Percentiles rank a stretch among this genome's conserved stretches.
Evolutionary conservation across 2,888 invertebrate genomes (phyloP).

Genomic region (Apamea anceps): DNA sequence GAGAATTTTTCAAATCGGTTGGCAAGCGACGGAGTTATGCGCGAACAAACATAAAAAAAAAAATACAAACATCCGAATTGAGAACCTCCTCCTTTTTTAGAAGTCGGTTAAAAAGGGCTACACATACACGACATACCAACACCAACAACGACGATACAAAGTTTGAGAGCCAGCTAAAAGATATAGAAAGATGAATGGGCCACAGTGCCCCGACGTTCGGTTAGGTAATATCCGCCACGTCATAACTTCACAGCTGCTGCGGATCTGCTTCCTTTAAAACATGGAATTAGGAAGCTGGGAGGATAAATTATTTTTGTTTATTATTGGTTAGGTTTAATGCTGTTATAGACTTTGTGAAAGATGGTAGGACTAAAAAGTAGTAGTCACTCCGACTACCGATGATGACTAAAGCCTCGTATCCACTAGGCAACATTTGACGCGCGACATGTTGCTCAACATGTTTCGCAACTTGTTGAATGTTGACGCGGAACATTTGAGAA

Average conservation of each 20-base stretch:
- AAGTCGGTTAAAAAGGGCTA: slow-evolving; percentile 12
- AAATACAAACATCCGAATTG: too few species aligned
- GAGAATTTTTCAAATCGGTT: too few species aligned
- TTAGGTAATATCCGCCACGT: slow-evolving; percentile 84
- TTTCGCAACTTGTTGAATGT: too few species aligned
- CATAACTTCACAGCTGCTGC: slow-evolving; percentile 83
- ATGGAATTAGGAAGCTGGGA: slow-evolving; percentile 65
- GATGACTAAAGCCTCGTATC: too few species aligned
- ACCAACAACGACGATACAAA: slow-evolving; percentile 48
- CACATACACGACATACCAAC: slow-evolving; percentile 28
- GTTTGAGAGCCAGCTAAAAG: slow-evolving; percentile 64
- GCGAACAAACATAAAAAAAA: too few species aligned
- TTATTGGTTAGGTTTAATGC: background rate
- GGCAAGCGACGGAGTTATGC: too few species aligned
- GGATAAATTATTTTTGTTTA: slow-evolving; percentile 47
- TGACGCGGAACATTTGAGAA: too few species aligned
- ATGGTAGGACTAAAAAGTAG: background rate
- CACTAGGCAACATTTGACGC: too few species aligned
- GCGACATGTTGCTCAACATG: too few species aligned
- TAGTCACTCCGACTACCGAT: background rate
- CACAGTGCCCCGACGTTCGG: slow-evolving; percentile 71
- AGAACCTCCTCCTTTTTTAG: too few species aligned
- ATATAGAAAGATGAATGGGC: slow-evolving; percentile 74
- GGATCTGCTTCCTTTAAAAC: slow-evolving; percentile 76
- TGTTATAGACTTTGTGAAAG: background rate